These are phyloP conservation scores for Pantherophis vulpinus DNA, from an alignment of 2,797 vertebrate genomes.

Conservation along the genomic window DNA sequence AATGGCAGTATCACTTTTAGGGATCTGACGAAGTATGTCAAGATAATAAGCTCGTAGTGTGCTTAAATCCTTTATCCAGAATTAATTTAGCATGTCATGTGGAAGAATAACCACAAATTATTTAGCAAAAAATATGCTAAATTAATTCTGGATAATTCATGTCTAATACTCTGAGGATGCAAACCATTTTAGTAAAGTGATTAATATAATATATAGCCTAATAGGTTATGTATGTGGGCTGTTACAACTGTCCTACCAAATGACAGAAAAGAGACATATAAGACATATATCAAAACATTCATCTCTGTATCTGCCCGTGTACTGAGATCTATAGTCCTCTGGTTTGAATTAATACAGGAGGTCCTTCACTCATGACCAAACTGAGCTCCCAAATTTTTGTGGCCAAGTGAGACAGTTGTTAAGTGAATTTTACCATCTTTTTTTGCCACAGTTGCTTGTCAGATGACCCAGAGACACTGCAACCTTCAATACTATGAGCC, in stretches of 20 bases:
- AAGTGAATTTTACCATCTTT: background rate
- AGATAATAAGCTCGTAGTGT: background rate
- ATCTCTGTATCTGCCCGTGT: background rate
- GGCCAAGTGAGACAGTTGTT: background rate
- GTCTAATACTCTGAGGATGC: background rate
- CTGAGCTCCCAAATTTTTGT: background rate
- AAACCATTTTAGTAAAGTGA: background rate
- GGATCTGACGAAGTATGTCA: background rate
- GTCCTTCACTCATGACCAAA: background rate
- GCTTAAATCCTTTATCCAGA: background rate
- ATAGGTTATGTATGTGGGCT: background rate
- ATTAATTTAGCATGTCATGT: background rate
- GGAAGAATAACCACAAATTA: no score
- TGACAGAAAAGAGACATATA: background rate
- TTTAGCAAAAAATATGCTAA: no score
- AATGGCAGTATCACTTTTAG: no score
- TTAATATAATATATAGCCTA: background rate
- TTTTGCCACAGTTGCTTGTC: background rate
- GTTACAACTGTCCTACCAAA: background rate
- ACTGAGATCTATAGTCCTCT: background rate
- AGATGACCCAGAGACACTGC: background rate
- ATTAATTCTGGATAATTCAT: no score
- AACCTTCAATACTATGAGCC: background rate
- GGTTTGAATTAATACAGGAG: background rate
- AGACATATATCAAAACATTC: background rate